Evolutionary conservation across 2,797 vertebrate genomes (phyloP).

Genomic region (Notolabrus celidotus): DNA sequence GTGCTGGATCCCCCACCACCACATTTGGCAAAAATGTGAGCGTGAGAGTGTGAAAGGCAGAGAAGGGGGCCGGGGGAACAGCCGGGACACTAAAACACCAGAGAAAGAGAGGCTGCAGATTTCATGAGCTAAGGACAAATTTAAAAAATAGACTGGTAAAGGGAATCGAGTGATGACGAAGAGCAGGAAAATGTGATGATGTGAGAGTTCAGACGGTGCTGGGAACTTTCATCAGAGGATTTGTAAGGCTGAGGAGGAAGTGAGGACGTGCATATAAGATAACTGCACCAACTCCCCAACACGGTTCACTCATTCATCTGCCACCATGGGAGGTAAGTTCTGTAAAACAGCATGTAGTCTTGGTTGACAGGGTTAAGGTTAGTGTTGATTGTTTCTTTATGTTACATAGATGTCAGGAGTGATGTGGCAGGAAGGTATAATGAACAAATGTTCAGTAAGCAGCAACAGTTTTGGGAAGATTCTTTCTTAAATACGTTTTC

Average conservation of each 20-base stretch:
- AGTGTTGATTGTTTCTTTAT: neutral
- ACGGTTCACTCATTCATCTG: conserved; percentile 35
- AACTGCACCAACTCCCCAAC: conserved; percentile 19
- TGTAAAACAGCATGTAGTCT: conserved; percentile 5
- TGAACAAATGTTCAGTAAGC: neutral
- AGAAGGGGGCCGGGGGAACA: conserved; percentile 23
- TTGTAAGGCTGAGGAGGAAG: conserved; percentile 47
- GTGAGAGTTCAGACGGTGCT: conserved; percentile 44
- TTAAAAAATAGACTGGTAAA: conserved; percentile 18
- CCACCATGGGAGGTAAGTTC: conserved; percentile 68
- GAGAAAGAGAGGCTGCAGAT: conserved; percentile 26
- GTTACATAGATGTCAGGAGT: neutral
- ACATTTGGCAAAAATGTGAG: conserved; percentile 56
- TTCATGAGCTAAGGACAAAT: conserved; percentile 31
- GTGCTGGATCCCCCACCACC: conserved; percentile 41
- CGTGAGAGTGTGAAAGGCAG: conserved; percentile 29
- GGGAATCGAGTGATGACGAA: conserved; percentile 54
- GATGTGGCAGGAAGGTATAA: neutral
- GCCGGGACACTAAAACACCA: conserved; percentile 7
- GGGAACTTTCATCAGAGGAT: conserved; percentile 62
- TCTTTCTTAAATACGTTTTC: neutral
- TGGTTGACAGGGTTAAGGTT: conserved; percentile 3
- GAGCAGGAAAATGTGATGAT: conserved; percentile 69
- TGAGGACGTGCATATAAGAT: conserved; percentile 56
- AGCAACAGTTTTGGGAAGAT: neutral